These are phyloP conservation scores for Tachypleus tridentatus DNA, from an alignment of 1,140 invertebrate species.

Conservation along the genomic window DNA sequence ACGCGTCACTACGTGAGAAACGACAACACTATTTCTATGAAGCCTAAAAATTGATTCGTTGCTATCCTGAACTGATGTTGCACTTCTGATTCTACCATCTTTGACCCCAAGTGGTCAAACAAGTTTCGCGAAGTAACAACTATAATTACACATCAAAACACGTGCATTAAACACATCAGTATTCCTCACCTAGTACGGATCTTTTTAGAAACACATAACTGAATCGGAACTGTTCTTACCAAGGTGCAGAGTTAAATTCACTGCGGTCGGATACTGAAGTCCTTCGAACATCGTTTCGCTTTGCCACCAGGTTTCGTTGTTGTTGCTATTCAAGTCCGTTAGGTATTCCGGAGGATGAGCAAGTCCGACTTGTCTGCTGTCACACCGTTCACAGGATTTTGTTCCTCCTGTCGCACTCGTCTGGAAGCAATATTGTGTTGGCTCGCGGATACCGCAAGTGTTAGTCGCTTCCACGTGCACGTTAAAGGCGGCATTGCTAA, in stretches of 20 bases:
- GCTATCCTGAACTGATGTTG: too few species aligned
- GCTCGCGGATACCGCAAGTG: slow-evolving; percentile 71
- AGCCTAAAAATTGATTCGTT: too few species aligned
- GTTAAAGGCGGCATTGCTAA: slow-evolving; percentile 90
- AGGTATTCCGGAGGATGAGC: slow-evolving; percentile 66
- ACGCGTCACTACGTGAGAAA: too few species aligned
- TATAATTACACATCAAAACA: too few species aligned
- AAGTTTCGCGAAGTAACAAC: too few species aligned
- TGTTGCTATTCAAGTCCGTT: slow-evolving; percentile 79
- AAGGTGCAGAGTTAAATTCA: slow-evolving; percentile 82
- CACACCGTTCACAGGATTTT: slow-evolving; percentile 51
- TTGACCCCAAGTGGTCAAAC: too few species aligned
- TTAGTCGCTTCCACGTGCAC: slow-evolving; percentile 81
- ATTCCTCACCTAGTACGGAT: too few species aligned
- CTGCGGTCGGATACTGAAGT: slow-evolving; percentile 75
- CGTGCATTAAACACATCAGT: too few species aligned
- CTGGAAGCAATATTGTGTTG: slow-evolving; percentile 73
- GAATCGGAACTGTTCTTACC: slow-evolving; percentile 42
- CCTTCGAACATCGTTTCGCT: slow-evolving; percentile 92
- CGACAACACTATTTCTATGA: too few species aligned
- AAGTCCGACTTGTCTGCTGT: slow-evolving; percentile 34
- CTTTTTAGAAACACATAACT: too few species aligned
- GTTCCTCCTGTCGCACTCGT: slow-evolving; percentile 40
- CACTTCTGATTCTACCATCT: too few species aligned
- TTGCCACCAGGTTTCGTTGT: slow-evolving; percentile 96